Evolutionary conservation across 1,140 invertebrate genomes (phyloP).

Genomic region (Lordiphosa mommai): DNA sequence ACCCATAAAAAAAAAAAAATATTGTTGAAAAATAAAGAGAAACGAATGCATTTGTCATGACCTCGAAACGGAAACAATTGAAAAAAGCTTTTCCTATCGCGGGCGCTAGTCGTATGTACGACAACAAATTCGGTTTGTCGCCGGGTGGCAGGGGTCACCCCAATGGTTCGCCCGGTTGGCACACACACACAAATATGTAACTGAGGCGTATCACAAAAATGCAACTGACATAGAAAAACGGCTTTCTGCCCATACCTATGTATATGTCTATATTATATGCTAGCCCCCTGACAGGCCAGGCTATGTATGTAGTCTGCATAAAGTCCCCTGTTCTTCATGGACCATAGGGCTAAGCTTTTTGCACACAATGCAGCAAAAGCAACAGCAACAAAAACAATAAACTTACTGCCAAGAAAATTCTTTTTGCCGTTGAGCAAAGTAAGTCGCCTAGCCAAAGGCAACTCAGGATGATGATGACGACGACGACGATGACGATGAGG

Average conservation of each 20-base stretch:
- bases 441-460: slow-evolving; percentile 55
- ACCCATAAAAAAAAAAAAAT: slow-evolving; percentile 19
- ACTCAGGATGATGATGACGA: slow-evolving; percentile 2
- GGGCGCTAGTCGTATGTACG: slow-evolving; percentile 21
- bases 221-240: slow-evolving; percentile 74
- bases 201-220: slow-evolving; percentile 59
- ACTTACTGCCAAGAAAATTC: slow-evolving; percentile 63
- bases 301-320: slow-evolving; percentile 27
- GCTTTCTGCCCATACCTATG: slow-evolving; percentile 29
- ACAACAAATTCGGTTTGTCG: slow-evolving; percentile 53
- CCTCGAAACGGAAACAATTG: slow-evolving; percentile 75
- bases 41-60: slow-evolving; percentile 74
- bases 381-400: slow-evolving; percentile 29
- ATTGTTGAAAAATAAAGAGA: slow-evolving; percentile 50
- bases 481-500: neutral
- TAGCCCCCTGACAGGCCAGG: neutral
- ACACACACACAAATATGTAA: slow-evolving; percentile 35
- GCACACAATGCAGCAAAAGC: slow-evolving; percentile 42
- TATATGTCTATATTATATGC: slow-evolving; percentile 10
- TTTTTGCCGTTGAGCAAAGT: slow-evolving; percentile 55
- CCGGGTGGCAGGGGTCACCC: slow-evolving; percentile 20
- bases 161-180: slow-evolving; percentile 2
- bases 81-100: slow-evolving; percentile 75
- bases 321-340: slow-evolving; percentile 20
- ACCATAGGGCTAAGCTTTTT: neutral